Percentiles rank a stretch among this genome's conserved stretches.
These are phyloP conservation scores for Tachina grossa DNA, from an alignment of 2,888 invertebrate species.

Conservation along the genomic window DNA sequence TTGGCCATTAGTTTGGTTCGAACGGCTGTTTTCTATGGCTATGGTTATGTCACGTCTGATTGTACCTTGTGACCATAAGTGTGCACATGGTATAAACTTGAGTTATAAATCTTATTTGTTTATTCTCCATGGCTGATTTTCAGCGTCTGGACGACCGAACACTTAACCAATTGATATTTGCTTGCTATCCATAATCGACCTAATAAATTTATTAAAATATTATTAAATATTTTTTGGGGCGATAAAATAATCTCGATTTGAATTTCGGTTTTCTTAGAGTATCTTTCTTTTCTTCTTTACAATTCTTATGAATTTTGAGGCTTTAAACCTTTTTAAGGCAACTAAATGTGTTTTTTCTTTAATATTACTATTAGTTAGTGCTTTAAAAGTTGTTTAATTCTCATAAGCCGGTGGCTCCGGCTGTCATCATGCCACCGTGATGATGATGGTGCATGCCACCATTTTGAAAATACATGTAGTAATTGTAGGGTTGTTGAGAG, in stretches of 20 bases:
- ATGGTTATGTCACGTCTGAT: no score
- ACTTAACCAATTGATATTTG: neutral
- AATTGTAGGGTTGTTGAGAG: conserved; percentile 80
- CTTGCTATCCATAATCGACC: neutral
- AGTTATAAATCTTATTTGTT: no score
- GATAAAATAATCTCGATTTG: conserved; percentile 57
- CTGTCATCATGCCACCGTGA: conserved; percentile 82
- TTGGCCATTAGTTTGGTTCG: no score
- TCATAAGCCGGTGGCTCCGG: conserved; percentile 83
- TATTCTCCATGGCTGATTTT: no score
- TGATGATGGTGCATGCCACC: conserved; percentile 82
- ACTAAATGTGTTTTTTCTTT: neutral
- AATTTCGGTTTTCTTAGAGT: conserved; percentile 23
- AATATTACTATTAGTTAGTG: neutral
- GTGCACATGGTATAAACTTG: no score
- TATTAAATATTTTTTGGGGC: neutral
- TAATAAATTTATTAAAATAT: conserved; percentile 1
- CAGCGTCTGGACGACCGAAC: neutral
- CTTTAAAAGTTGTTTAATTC: conserved; percentile 48
- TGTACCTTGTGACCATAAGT: no score
- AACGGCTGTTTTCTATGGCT: no score
- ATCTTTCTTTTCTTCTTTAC: conserved; percentile 12
- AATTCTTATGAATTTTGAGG: conserved; percentile 6
- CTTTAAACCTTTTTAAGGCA: conserved; percentile 35
- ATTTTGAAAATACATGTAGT: conserved; percentile 83